phyloP scores from a whole-genome alignment of 2,888 invertebrate species.

The Andrena hattorfiana region DNA sequence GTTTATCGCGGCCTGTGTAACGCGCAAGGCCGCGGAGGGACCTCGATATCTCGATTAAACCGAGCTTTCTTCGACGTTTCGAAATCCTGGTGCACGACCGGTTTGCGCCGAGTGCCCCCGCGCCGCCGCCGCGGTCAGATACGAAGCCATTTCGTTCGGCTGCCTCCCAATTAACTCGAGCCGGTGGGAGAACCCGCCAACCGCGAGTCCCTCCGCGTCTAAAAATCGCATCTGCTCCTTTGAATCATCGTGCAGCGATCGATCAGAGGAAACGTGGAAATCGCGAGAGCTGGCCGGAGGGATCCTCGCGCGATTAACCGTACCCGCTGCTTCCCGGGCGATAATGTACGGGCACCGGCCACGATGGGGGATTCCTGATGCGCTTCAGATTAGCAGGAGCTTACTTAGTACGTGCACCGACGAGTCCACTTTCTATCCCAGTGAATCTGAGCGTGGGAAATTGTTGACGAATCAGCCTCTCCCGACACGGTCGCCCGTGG shows the following conservation, averaged over 20 bases:
- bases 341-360: no score
- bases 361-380: not conserved
- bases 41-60: slow-evolving; percentile 68
- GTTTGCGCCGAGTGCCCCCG: slow-evolving; percentile 46
- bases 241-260: not conserved
- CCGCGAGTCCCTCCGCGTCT: no score
- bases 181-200: not conserved
- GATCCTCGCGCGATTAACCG: no score
- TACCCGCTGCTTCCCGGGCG: no score
- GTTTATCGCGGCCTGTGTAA: slow-evolving; percentile 57
- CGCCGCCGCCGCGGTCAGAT: slow-evolving; percentile 31
- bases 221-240: no score
- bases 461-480: slow-evolving; percentile 4
- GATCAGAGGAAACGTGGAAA: not conserved
- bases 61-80: slow-evolving; percentile 69
- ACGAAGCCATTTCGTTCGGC: slow-evolving; percentile 36
- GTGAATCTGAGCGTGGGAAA: slow-evolving; percentile 42
- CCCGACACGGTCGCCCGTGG: not conserved
- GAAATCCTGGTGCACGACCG: slow-evolving; percentile 67
- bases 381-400: not conserved
- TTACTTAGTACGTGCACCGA: not conserved
- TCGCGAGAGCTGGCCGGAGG: no score
- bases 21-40: slow-evolving; percentile 67
- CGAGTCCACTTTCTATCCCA: not conserved
- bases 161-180: slow-evolving; percentile 34